phyloP scores from a whole-genome alignment of 2,888 invertebrate genomes.

The Lasius fuliginosus region DNA sequence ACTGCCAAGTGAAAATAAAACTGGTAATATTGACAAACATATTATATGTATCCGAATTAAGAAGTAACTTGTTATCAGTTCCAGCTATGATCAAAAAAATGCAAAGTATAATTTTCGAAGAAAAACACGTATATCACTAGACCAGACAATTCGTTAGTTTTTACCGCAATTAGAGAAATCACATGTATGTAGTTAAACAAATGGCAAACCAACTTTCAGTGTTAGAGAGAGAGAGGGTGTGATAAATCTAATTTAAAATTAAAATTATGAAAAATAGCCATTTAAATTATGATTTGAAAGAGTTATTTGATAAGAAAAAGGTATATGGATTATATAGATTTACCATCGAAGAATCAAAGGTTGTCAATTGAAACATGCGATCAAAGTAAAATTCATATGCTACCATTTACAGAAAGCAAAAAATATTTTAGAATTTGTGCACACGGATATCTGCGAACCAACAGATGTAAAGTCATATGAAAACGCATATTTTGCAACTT shows the following conservation, averaged over 20 bases:
- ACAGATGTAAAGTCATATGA: constrained; percentile 9
- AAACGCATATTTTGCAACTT: not conserved
- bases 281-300: constrained; percentile 30
- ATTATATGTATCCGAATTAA: constrained; percentile 25
- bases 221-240: not conserved
- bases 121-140: not conserved
- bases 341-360: not conserved
- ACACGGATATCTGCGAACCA: constrained; percentile 31
- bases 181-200: constrained; percentile 7
- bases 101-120: too few relatives aligned
- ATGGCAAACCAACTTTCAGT: not conserved
- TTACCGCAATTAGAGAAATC: not conserved
- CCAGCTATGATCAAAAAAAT: not conserved
- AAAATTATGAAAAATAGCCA: constrained; percentile 23
- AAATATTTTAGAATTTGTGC: constrained; percentile 7
- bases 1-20: not conserved
- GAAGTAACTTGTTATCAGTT: constrained; percentile 23
- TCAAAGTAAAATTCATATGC: constrained; percentile 25
- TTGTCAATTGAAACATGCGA: constrained; percentile 23
- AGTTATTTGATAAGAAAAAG: not conserved
- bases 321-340: constrained; percentile 11
- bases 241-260: not conserved
- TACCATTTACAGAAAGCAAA: constrained; percentile 4
- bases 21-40: constrained; percentile 4
- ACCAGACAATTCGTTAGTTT: not conserved